phyloP scores from a whole-genome alignment of 2,797 vertebrate species.

The Chaenodraco wilsoni region DNA sequence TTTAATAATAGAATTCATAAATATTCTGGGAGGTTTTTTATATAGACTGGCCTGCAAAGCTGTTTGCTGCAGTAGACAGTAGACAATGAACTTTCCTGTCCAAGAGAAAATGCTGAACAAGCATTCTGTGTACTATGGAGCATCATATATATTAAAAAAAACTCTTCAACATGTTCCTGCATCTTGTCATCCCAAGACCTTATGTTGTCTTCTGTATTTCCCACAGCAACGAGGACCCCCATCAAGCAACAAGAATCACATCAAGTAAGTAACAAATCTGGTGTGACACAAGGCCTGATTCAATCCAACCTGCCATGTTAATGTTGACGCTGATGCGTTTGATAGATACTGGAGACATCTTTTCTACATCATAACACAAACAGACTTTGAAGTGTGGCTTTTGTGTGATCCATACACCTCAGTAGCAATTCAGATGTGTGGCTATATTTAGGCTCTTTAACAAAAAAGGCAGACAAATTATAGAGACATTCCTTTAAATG shows the following conservation, averaged over 20 bases:
- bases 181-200: slow-evolving; percentile 12
- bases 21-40: neutral
- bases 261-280: slow-evolving; percentile 81
- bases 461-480: slow-evolving; percentile 15
- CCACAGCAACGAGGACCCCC: slow-evolving; percentile 81
- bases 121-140: slow-evolving; percentile 10
- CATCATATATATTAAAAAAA: neutral
- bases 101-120: slow-evolving; percentile 9
- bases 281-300: slow-evolving; percentile 67
- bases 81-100: slow-evolving; percentile 1
- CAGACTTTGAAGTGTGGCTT: slow-evolving; percentile 23
- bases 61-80: slow-evolving; percentile 16
- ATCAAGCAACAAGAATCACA: slow-evolving; percentile 83
- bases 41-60: neutral
- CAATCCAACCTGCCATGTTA: slow-evolving; percentile 61
- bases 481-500: slow-evolving; percentile 19
- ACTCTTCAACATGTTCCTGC: neutral
- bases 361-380: slow-evolving; percentile 33
- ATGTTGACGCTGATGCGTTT: slow-evolving; percentile 54
- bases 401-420: slow-evolving; percentile 19
- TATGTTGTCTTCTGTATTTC: slow-evolving; percentile 56
- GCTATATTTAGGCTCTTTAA: slow-evolving; percentile 46
- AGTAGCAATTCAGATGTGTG: slow-evolving; percentile 10
- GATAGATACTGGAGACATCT: slow-evolving; percentile 43
- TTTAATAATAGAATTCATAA: neutral